A percentile compares a stretch with the other conserved stretches of the same genome.
phyloP scores from a whole-genome alignment of 2,797 vertebrate species.

The Triplophysa yarkandensis region DNA sequence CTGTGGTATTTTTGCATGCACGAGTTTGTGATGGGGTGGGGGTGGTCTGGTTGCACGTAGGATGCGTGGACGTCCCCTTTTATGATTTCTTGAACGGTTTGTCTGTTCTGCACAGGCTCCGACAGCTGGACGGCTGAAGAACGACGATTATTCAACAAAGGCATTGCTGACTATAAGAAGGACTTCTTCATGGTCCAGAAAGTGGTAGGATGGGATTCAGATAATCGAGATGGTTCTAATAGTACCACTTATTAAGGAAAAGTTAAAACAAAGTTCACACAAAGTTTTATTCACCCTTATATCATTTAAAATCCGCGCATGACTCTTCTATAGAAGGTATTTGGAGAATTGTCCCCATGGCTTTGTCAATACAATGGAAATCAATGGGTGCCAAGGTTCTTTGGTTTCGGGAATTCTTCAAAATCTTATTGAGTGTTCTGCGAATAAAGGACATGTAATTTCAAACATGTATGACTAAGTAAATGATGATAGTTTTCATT shows the following conservation, averaged over 20 bases:
- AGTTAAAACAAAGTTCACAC: no score
- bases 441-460: no score
- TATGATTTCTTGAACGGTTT: constrained; percentile 21
- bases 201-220: constrained; percentile 72
- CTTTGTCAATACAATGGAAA: no score
- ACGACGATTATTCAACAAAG: constrained; percentile 94
- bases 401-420: no score
- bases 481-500: no score
- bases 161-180: constrained; percentile 92
- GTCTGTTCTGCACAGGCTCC: constrained; percentile 78
- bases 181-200: constrained; percentile 99
- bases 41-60: constrained; percentile 11
- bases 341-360: no score
- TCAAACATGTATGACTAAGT: no score
- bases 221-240: neutral
- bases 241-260: neutral
- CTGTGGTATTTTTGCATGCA: constrained; percentile 40
- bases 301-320: no score
- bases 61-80: constrained; percentile 32
- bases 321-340: no score
- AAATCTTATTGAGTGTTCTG: no score
- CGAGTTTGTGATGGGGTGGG: constrained; percentile 36
- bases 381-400: no score
- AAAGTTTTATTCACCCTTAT: no score
- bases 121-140: constrained; percentile 91